phyloP scores from a whole-genome alignment of 2,888 invertebrate species.

The Pollenia griseotomentosa region DNA sequence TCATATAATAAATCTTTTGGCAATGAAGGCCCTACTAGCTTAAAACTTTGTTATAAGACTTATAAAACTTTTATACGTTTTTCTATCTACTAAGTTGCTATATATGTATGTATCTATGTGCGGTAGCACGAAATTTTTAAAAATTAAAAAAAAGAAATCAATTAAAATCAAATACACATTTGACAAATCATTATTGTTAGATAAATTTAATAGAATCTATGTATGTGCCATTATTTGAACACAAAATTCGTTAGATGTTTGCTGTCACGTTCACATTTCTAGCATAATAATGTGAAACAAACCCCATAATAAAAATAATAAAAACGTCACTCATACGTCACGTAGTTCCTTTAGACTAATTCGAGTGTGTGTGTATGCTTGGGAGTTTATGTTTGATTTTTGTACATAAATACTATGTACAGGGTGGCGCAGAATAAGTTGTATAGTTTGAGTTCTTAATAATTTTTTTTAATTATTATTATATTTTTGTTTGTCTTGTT shows the following conservation, averaged over 20 bases:
- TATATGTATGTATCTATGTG: no score
- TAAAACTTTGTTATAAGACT: no score
- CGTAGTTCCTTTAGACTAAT: slow-evolving; percentile 55
- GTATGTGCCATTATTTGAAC: slow-evolving; percentile 28
- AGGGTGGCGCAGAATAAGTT: no score
- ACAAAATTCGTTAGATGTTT: slow-evolving; percentile 31
- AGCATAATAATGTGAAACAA: slow-evolving; percentile 17
- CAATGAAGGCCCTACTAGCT: no score
- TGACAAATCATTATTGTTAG: slow-evolving; percentile 1
- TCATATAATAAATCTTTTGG: no score
- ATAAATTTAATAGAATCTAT: neutral
- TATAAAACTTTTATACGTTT: no score
- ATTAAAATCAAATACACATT: slow-evolving; percentile 1
- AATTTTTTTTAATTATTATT: neutral
- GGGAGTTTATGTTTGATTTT: neutral
- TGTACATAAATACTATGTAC: neutral
- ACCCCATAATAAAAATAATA: slow-evolving; percentile 40
- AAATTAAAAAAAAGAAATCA: neutral
- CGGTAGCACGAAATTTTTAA: neutral
- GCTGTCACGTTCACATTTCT: slow-evolving; percentile 50
- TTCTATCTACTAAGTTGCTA: no score
- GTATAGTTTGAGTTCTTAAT: neutral
- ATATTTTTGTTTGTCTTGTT: slow-evolving; percentile 13
- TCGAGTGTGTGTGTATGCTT: slow-evolving; percentile 2
- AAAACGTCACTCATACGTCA: slow-evolving; percentile 69